phyloP scores from a whole-genome alignment of 2,888 invertebrate genomes.

The Poecilobothrus nobilitatus region DNA sequence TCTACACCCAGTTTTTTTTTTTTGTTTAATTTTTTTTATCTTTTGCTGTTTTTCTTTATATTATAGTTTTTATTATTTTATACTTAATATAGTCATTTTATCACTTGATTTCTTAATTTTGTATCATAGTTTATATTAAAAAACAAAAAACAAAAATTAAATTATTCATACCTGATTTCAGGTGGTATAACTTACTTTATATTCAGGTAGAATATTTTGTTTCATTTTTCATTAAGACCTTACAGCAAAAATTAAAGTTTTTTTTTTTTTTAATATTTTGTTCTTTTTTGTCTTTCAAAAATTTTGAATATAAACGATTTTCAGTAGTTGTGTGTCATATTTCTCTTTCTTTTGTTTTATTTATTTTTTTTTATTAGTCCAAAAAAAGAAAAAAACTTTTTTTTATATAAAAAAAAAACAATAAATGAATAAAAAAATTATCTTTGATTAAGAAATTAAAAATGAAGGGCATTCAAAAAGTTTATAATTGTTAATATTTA shows the following conservation, averaged over 20 bases:
- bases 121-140: neutral
- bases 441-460: no score
- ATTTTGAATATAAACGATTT: neutral
- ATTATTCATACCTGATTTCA: neutral
- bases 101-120: slow-evolving; percentile 5
- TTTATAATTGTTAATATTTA: no score
- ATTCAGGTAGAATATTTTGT: slow-evolving; percentile 6
- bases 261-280: neutral
- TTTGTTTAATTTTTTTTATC: no score
- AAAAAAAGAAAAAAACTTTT: no score
- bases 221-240: neutral
- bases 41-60: neutral
- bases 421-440: no score
- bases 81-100: slow-evolving; percentile 1
- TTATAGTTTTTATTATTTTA: neutral
- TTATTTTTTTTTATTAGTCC: no score
- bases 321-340: neutral
- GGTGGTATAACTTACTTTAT: neutral
- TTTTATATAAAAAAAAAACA: no score
- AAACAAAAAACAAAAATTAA: neutral
- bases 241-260: neutral
- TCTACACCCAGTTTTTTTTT: no score
- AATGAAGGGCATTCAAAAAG: no score
- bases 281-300: neutral
- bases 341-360: no score